These are phyloP conservation scores for Hypercompe scribonia DNA, from an alignment of 2,888 invertebrate species.

Conservation along the genomic window DNA sequence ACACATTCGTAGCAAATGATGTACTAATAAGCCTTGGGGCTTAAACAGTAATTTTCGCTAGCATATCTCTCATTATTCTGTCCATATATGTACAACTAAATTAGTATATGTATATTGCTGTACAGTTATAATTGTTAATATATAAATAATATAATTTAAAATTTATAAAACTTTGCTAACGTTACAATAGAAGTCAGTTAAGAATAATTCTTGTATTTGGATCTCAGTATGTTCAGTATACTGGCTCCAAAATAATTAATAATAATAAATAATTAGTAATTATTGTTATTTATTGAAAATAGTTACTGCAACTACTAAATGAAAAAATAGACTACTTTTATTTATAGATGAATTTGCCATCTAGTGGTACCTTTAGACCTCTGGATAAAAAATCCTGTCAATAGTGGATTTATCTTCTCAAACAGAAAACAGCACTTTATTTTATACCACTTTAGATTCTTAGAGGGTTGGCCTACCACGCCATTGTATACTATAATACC, in stretches of 20 bases:
- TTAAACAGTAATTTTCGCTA: constrained; percentile 37
- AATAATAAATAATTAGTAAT: too few species aligned
- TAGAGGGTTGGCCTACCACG: not conserved
- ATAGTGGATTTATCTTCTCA: not conserved
- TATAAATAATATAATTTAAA: not conserved
- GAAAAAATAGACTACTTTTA: not conserved
- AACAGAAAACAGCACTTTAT: not conserved
- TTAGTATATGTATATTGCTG: not conserved
- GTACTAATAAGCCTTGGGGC: constrained; percentile 36
- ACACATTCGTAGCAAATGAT: constrained; percentile 27
- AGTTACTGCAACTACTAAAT: not conserved
- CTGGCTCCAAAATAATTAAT: not conserved
- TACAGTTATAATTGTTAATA: not conserved
- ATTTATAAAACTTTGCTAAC: not conserved
- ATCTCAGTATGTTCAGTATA: not conserved
- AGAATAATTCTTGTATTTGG: not conserved
- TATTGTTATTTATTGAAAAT: not conserved
- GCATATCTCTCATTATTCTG: constrained; percentile 28
- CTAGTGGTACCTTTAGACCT: not conserved
- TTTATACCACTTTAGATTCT: not conserved
- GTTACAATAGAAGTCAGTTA: not conserved
- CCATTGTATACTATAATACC: not conserved
- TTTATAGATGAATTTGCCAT: not conserved
- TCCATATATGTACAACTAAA: constrained; percentile 18
- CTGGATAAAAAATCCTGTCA: not conserved